These are phyloP conservation scores for Gortyna flavago DNA, from an alignment of 2,888 invertebrate genomes.

Conservation along the genomic window DNA sequence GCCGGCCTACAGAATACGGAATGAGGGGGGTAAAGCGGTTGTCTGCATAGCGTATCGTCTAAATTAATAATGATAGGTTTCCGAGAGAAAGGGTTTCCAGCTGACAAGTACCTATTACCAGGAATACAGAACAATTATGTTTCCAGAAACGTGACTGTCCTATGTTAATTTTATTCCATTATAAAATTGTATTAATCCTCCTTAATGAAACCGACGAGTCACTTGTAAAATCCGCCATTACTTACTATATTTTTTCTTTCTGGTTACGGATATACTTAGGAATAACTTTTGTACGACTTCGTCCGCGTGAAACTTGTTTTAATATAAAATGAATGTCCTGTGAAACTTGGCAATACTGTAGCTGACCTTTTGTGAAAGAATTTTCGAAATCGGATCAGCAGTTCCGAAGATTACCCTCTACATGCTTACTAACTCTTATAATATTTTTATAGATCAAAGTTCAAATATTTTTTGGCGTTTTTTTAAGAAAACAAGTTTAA, in stretches of 20 bases:
- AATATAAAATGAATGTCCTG: too few relatives aligned
- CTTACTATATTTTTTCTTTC: neutral
- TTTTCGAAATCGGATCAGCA: too few relatives aligned
- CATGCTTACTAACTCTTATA: too few relatives aligned
- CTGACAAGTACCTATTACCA: conserved; percentile 11
- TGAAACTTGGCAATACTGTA: too few relatives aligned
- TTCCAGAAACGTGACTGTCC: conserved; percentile 5
- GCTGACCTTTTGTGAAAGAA: too few relatives aligned
- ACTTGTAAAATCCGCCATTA: neutral
- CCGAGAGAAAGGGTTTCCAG: conserved; percentile 18
- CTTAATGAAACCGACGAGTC: neutral
- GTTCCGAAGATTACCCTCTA: too few relatives aligned
- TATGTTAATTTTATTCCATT: conserved; percentile 1
- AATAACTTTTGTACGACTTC: too few relatives aligned
- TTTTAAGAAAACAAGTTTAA: too few relatives aligned
- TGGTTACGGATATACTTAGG: too few relatives aligned
- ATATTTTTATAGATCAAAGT: too few relatives aligned
- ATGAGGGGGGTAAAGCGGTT: conserved; percentile 57
- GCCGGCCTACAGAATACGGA: conserved; percentile 54
- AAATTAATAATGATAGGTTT: conserved; percentile 56
- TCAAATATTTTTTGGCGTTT: too few relatives aligned
- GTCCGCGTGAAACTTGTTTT: too few relatives aligned
- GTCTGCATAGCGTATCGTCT: conserved; percentile 46
- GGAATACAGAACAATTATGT: neutral
- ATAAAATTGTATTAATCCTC: neutral